A percentile compares a stretch with the other conserved stretches of the same genome.
These are phyloP conservation scores for Aspiorhynchus laticeps DNA, from an alignment of 2,113 vertebrate species.

Conservation along the genomic window DNA sequence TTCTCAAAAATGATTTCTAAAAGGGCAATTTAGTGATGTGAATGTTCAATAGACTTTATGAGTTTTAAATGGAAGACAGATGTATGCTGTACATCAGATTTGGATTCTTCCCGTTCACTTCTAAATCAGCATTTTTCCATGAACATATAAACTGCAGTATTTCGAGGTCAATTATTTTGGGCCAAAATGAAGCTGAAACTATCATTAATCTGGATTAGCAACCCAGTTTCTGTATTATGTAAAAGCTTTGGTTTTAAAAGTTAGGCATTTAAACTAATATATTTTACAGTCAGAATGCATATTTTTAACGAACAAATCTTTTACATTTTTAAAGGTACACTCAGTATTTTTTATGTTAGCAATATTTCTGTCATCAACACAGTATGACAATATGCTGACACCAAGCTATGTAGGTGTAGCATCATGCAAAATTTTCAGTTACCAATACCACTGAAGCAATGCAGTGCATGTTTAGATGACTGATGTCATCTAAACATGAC, in stretches of 20 bases:
- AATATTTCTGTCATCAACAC: neutral
- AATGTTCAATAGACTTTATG: neutral
- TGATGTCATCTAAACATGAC: neutral
- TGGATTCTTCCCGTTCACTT: neutral
- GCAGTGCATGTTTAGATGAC: too few species aligned
- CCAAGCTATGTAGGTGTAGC: neutral
- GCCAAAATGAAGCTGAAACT: neutral
- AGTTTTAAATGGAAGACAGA: constrained; percentile 9
- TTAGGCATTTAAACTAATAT: neutral
- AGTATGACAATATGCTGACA: neutral
- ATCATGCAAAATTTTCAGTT: neutral
- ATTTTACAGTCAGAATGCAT: neutral
- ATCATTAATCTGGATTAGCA: constrained; percentile 11
- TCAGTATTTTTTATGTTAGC: neutral
- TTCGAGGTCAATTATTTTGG: neutral
- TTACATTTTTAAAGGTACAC: neutral
- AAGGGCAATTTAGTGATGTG: neutral
- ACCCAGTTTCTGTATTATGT: neutral
- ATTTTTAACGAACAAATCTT: neutral
- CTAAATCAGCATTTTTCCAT: constrained; percentile 12
- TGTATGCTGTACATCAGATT: neutral
- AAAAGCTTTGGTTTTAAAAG: neutral
- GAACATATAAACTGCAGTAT: neutral
- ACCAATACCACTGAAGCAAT: neutral
- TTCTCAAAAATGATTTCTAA: constrained; percentile 8